Base-by-base conservation (phyloP, 35 echinoderm and acorn worm genomes). In the Ophiothrix spiculata region DNA sequence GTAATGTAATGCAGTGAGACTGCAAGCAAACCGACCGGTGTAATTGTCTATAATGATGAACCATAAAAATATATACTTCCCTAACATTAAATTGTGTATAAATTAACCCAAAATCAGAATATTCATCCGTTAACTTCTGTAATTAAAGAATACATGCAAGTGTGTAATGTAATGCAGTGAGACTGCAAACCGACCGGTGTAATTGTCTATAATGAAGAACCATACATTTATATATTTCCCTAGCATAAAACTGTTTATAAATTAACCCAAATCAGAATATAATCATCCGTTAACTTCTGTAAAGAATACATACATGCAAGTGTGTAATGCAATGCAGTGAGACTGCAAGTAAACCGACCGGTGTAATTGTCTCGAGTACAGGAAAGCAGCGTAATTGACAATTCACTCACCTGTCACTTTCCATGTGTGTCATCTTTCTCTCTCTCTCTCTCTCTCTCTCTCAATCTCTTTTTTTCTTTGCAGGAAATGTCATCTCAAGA, bases 401-500 rank as follows among this genome's bases (percentile, higher is more conserved):
- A 32, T 1, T 40, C 64, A 1, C 29, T 40, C n/a, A 75, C 19
- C 14, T 32, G 25, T 40, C 40, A 31, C 32, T 76, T 0, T 39
- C 31, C 16, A 29, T 25, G 4, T 63, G 28, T 60, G 13, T 29
- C 11, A 13, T 15, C 29, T 32, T 34, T 33, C 31, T 32, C 17
- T 63, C 17, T 14, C 6, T 32, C 11, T 83, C 31, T 32, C 21
- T 31, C 8, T 17, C 36, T 1, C 34, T 36, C 38, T 15, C 29
- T 25, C 81, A 10, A 45, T 82, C 40, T 36, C n/a, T 74, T 37
- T 4, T 79, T 39, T 74, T 33, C 31, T 31, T 74, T 81, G 35
- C 85, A 94, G 92, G 92, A 94, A 73, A 81, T 90, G 79, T 94
- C 92, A 75, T 78, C 87, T 83, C 92, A 94, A 33, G 92, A 94